These are phyloP conservation scores for Calidris pugnax DNA, from an alignment of 2,113 vertebrate species.

Conservation along the genomic window DNA sequence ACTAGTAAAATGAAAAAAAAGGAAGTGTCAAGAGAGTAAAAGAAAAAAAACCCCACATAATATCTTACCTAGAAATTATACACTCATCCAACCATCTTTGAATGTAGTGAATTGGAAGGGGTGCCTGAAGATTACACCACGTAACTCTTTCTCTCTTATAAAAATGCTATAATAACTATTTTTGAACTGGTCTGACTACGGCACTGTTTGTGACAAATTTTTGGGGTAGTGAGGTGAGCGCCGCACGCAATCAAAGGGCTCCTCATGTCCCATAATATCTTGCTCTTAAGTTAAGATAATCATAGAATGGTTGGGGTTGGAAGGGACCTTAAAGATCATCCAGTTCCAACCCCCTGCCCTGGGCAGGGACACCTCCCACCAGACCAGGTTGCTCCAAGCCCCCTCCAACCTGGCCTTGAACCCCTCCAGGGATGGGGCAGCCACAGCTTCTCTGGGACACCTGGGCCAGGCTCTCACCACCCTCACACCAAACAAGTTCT, in stretches of 20 bases:
- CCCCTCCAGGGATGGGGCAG: too few relatives aligned
- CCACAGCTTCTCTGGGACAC: too few relatives aligned
- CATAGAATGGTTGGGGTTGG: neutral
- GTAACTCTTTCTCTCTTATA: neutral
- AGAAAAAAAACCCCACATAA: too few relatives aligned
- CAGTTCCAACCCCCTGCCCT: neutral
- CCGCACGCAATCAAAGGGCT: too few relatives aligned
- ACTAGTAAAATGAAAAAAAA: neutral
- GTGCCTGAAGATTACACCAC: too few relatives aligned
- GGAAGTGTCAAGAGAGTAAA: neutral
- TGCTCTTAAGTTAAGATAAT: neutral
- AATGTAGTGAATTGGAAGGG: neutral
- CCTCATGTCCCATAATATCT: neutral
- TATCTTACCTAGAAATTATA: neutral
- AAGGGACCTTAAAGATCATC: neutral
- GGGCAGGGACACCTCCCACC: neutral
- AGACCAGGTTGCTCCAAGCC: neutral
- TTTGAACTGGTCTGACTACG: neutral
- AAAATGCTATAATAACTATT: rapidly evolving
- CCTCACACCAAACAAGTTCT: too few relatives aligned
- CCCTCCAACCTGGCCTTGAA: neutral
- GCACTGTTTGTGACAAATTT: too few relatives aligned
- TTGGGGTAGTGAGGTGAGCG: rapidly evolving
- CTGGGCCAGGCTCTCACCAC: too few relatives aligned
- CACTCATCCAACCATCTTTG: too few relatives aligned